Evolutionary conservation across 2,113 vertebrate genomes (phyloP), one percentile per base, ranked within the genome.

Genomic region (Sceloporus undulatus): DNA sequence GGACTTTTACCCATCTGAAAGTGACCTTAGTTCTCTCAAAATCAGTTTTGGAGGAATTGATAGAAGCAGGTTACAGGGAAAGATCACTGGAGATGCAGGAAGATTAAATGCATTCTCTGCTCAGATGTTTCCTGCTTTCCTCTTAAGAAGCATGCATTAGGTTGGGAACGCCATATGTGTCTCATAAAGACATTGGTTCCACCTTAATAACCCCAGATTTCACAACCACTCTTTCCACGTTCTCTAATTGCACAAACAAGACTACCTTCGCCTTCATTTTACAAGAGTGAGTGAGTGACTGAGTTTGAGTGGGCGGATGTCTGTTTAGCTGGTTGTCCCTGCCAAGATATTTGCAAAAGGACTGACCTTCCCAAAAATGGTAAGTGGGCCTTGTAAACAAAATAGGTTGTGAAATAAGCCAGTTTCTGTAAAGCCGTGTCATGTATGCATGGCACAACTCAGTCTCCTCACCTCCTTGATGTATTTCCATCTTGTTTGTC

Each of bases 341-440:
- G 42, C 16, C 9, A 25, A 70, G 62, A 48, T 9, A 13, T 54
- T 54, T 79, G 62, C 54, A 78, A 77, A 78, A 79, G 59, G n/a
- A 34, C 42, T 13, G 18, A 11, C 23, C 29, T 70, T 48, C 56
- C 62, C 62, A 34, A 85, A 85, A 76, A 59, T n/a, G 54, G 23
- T 14, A 68, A 86, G 62, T 9, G 18, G 62, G 76, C 18, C 74
- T 86, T 38, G 16, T 77, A 85, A 85, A 86, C 76, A 70, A 86
- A 79, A 68, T 14, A 8, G 42, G 9, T 85, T 86, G 85, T 42
- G 29, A 86, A 79, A 79, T 34, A 68, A 42, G 42, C 38, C 29
- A 14, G 29, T 40, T n/a, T 42, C 75, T 78, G 84, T 16, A 86
- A 54, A 79, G 34, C 14, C 10, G 56, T 79, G 76, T 62, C 74